These are phyloP conservation scores for Myotis myotis DNA, from an alignment of 2,797 vertebrate genomes.

Conservation along the genomic window DNA sequence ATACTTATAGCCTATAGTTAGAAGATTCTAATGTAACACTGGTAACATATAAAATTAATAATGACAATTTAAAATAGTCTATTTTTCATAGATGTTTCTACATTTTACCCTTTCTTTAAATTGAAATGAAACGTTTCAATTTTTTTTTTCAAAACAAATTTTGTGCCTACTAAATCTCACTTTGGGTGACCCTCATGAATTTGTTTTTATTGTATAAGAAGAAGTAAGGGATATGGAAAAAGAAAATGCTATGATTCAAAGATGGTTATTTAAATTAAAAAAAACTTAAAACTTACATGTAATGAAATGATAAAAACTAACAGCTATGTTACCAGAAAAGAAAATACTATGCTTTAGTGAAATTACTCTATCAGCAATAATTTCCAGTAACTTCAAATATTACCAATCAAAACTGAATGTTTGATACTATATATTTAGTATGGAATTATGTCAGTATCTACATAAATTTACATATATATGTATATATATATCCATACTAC, in stretches of 20 bases:
- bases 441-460: not conserved
- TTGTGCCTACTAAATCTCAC: not conserved
- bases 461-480: not conserved
- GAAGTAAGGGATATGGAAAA: not conserved
- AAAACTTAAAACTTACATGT: not conserved
- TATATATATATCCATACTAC: not conserved
- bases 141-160: not conserved
- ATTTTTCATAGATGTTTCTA: not conserved
- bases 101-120: not conserved
- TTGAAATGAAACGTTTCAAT: not conserved
- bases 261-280: not conserved
- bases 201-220: not conserved
- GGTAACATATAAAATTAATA: conserved; percentile 1
- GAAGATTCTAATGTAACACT: not conserved
- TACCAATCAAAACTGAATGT: not conserved
- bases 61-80: not conserved
- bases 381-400: not conserved
- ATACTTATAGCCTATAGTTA: not conserved
- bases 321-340: not conserved
- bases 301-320: not conserved
- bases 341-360: not conserved
- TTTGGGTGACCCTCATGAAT: not conserved
- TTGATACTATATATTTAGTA: not conserved
- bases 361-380: not conserved
- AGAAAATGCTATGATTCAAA: conserved; percentile 17